These are phyloP conservation scores for Leptoteleia sp. DNA, from an alignment of 1,140 invertebrate genomes.

Conservation along the genomic window DNA sequence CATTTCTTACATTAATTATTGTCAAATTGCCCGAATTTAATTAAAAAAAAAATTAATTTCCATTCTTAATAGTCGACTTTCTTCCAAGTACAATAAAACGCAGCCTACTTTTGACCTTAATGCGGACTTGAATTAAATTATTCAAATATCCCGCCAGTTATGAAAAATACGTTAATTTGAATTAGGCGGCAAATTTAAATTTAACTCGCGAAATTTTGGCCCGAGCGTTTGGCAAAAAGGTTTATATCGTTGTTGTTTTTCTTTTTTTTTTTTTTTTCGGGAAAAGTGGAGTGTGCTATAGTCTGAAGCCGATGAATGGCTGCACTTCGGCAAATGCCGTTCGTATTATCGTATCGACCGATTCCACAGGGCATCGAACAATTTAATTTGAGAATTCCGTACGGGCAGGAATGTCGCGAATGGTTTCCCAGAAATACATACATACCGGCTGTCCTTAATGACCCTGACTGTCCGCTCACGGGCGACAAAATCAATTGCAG, in stretches of 20 bases:
- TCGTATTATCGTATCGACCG: constrained; percentile 67
- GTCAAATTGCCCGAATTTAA: too few species aligned
- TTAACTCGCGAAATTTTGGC: not conserved
- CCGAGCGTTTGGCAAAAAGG: not conserved
- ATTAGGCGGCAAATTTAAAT: constrained; percentile 1
- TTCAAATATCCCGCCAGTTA: constrained; percentile 6
- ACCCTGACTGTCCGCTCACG: constrained; percentile 59
- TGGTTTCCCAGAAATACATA: constrained; percentile 69
- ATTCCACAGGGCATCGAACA: constrained; percentile 71
- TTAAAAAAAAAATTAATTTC: too few species aligned
- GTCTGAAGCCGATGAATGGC: constrained; percentile 43
- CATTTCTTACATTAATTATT: too few species aligned
- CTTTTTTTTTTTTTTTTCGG: constrained; percentile 20
- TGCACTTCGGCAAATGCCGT: constrained; percentile 62
- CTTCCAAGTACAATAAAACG: constrained; percentile 1
- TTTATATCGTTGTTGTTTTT: constrained; percentile 3
- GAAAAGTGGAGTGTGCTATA: constrained; percentile 30
- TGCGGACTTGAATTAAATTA: constrained; percentile 25
- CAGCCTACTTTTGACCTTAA: constrained; percentile 7
- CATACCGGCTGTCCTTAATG: constrained; percentile 69
- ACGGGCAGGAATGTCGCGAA: constrained; percentile 67
- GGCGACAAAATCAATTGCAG: constrained; percentile 69
- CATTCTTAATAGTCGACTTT: constrained; percentile 5
- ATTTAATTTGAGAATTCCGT: constrained; percentile 78
- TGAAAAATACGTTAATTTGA: constrained; percentile 1